A percentile compares a stretch with the other conserved stretches of the same genome.
Evolutionary conservation across 2,888 invertebrate genomes (phyloP).

Genomic region (Halocaridina rubra): DNA sequence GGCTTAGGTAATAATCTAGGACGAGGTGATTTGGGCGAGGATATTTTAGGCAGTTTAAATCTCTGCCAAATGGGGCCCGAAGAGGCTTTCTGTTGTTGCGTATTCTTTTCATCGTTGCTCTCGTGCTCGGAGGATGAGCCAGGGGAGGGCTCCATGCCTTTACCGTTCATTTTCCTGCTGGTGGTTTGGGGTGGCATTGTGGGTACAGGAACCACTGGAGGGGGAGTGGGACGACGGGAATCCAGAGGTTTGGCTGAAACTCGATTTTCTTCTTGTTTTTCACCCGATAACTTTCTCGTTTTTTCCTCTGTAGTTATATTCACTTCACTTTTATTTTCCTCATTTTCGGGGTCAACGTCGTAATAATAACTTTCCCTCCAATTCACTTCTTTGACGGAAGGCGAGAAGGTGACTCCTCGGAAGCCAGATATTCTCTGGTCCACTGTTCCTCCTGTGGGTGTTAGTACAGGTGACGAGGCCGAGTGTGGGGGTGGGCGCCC

Average conservation of each 20-base stretch:
- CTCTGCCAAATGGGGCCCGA: constrained; percentile 43
- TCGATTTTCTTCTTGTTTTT: too few species aligned
- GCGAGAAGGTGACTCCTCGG: constrained; percentile 78
- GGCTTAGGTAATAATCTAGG: constrained; percentile 52
- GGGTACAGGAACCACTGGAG: neutral
- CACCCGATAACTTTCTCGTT: too few species aligned
- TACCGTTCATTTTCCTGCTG: constrained; percentile 11
- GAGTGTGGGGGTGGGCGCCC: constrained; percentile 18
- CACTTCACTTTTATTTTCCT: neutral
- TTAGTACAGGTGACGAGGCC: constrained; percentile 15
- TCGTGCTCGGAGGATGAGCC: constrained; percentile 29
- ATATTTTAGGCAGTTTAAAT: constrained; percentile 47
- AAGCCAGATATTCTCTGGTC: constrained; percentile 11
- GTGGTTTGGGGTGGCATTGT: neutral
- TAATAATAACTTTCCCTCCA: constrained; percentile 73
- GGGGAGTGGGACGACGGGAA: too few species aligned
- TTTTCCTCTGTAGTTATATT: too few species aligned
- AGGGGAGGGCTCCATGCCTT: neutral
- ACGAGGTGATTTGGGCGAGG: constrained; percentile 41
- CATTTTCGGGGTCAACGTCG: constrained; percentile 21
- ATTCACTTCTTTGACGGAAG: constrained; percentile 82
- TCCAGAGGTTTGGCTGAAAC: too few species aligned
- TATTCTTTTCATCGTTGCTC: constrained; percentile 7
- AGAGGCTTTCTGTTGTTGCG: neutral
- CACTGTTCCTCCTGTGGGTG: constrained; percentile 42